phyloP scores from a whole-genome alignment of 1,140 invertebrate genomes.

The Drosophila kohkoa region DNA sequence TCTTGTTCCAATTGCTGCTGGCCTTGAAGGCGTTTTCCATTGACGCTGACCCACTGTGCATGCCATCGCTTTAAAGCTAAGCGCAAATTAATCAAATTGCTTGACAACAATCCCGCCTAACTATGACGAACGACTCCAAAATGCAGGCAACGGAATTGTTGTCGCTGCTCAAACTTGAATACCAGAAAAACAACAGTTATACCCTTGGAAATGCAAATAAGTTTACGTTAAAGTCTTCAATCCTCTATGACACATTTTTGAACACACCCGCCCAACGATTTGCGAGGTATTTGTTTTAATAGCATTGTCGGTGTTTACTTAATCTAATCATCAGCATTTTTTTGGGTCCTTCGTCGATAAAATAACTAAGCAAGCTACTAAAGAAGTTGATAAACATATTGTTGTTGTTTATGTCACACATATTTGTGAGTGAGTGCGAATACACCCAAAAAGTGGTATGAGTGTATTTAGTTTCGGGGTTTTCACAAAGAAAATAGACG shows the following conservation, averaged over 20 bases:
- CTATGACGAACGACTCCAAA: conserved; percentile 3
- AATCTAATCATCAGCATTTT: conserved; percentile 45
- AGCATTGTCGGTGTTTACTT: conserved; percentile 30
- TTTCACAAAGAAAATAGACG: conserved; percentile 12
- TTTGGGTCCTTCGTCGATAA: conserved; percentile 47
- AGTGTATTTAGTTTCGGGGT: conserved; percentile 7
- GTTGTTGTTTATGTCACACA: conserved; percentile 32
- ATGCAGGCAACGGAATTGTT: too few species aligned
- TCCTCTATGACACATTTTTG: too few species aligned
- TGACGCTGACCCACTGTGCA: conserved; percentile 43
- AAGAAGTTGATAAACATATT: conserved; percentile 47
- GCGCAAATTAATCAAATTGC: conserved; percentile 15
- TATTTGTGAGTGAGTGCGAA: conserved; percentile 10
- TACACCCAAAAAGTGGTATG: not conserved
- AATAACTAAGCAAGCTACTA: conserved; percentile 34
- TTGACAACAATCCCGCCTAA: not conserved
- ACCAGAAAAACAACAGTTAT: too few species aligned
- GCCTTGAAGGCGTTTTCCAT: conserved; percentile 37
- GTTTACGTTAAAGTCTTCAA: too few species aligned
- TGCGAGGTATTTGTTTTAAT: conserved; percentile 10
- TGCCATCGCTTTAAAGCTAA: not conserved
- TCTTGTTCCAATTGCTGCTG: conserved; percentile 22
- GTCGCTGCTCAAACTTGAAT: too few species aligned
- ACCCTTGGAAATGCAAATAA: not conserved
- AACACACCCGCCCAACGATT: not conserved